phyloP scores from a whole-genome alignment of 2,888 invertebrate species.

The Thymelicus acteon region DNA sequence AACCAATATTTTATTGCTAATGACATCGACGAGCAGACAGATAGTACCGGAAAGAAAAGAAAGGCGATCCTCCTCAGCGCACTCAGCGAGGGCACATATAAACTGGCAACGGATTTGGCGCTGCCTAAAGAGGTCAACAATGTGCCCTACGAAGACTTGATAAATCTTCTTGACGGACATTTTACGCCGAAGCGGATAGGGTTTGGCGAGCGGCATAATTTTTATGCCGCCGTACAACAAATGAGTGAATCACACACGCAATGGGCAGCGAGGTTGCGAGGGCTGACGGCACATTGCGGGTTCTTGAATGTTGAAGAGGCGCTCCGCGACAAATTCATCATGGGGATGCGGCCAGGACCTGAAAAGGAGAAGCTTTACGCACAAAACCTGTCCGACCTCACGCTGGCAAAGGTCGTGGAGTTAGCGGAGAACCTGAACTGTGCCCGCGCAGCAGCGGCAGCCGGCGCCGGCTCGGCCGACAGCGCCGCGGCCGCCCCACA shows the following conservation, averaged over 20 bases:
- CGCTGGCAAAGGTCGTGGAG: slow-evolving; percentile 45
- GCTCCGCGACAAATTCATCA: slow-evolving; percentile 38
- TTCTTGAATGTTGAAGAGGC: slow-evolving; percentile 40
- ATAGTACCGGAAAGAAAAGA: slow-evolving; percentile 11
- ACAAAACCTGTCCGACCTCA: slow-evolving; percentile 41
- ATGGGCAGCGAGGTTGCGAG: slow-evolving; percentile 40
- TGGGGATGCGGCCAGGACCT: slow-evolving; percentile 39
- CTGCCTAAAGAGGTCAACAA: slow-evolving; percentile 21
- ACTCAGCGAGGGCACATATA: slow-evolving; percentile 30
- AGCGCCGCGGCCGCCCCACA: slow-evolving; percentile 6
- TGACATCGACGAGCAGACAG: slow-evolving; percentile 15
- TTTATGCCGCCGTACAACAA: slow-evolving; percentile 46
- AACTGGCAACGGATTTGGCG: slow-evolving; percentile 22
- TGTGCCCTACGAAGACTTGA: slow-evolving; percentile 40
- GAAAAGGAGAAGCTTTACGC: slow-evolving; percentile 47
- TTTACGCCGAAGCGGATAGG: slow-evolving; percentile 47
- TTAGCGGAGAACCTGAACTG: slow-evolving; percentile 45
- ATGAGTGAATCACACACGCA: slow-evolving; percentile 41
- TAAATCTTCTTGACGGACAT: slow-evolving; percentile 44
- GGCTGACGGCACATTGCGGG: slow-evolving; percentile 37
- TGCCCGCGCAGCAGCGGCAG: slow-evolving; percentile 39
- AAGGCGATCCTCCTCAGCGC: slow-evolving; percentile 27
- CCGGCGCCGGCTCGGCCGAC: slow-evolving; percentile 27
- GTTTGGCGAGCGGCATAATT: slow-evolving; percentile 48
- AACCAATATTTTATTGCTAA: slow-evolving; percentile 37